Conservation (phyloP, 2,113 vertebrate species). For the Thamnaconus septentrionalis region DNA sequence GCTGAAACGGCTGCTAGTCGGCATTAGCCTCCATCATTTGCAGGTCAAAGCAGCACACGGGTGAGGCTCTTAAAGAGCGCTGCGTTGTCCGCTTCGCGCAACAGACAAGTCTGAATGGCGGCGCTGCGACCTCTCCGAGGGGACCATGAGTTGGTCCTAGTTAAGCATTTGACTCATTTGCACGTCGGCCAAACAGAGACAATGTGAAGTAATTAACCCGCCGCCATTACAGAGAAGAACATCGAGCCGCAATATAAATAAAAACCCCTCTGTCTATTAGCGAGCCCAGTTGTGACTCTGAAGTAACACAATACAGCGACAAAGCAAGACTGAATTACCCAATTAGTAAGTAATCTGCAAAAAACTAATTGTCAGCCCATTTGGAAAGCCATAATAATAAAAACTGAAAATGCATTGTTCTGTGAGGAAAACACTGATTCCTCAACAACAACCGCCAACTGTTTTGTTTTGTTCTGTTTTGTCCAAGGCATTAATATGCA, state of each 20-base stretch:
- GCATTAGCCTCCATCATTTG: conserved; percentile 22
- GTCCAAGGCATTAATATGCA: no score
- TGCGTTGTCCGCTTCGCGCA: conserved; percentile 1
- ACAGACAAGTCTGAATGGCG: background rate
- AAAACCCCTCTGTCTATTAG: background rate
- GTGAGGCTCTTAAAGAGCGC: conserved; percentile 4
- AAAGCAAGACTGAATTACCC: background rate
- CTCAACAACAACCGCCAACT: no score
- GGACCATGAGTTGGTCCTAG: background rate
- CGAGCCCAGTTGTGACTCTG: background rate
- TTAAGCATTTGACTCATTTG: background rate
- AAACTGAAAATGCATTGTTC: background rate
- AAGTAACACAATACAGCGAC: background rate
- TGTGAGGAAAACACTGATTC: no score
- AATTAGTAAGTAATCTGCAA: background rate
- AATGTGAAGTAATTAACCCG: conserved; percentile 2
- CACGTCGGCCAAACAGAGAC: background rate
- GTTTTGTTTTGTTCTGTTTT: no score
- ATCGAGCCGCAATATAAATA: background rate
- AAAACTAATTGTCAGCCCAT: background rate
- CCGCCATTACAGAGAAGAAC: background rate
- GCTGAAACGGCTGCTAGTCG: background rate
- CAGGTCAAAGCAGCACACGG: conserved; percentile 17
- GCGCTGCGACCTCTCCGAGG: background rate
- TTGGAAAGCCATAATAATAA: background rate